These are phyloP conservation scores for Aspidoscelis tigris DNA, from an alignment of 2,113 vertebrate genomes.

Conservation along the genomic window DNA sequence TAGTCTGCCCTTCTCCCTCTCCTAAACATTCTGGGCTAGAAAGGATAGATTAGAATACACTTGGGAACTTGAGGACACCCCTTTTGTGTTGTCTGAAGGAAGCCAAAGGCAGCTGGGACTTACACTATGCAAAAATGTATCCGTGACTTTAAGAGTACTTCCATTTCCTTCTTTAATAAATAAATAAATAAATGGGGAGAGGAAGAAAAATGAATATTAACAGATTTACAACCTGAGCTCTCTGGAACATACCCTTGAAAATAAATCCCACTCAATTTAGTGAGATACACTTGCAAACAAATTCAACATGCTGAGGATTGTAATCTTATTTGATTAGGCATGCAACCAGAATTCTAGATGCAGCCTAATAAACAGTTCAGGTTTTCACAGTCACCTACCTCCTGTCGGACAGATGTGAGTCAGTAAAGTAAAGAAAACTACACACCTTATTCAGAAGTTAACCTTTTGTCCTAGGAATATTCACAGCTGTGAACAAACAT, in stretches of 20 bases:
- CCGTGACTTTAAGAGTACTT: not conserved
- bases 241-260: not conserved
- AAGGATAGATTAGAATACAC: no score
- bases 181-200: no score
- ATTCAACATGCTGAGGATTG: not conserved
- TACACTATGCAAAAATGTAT: not conserved
- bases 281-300: not conserved
- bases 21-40: no score
- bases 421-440: slow-evolving; percentile 20
- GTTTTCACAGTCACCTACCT: not conserved
- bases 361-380: not conserved
- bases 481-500: not conserved
- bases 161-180: not conserved
- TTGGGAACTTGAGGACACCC: no score
- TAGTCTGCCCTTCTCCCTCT: no score
- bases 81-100: slow-evolving; percentile 13
- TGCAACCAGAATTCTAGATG: not conserved
- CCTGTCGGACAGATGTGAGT: not conserved
- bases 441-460: slow-evolving; percentile 21
- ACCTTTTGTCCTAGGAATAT: slow-evolving; percentile 14
- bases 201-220: not conserved
- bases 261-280: not conserved
- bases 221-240: not conserved
- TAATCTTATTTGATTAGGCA: not conserved
- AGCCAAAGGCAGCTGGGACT: slow-evolving; percentile 38